Percentiles rank a stretch among this genome's conserved stretches.
These are phyloP conservation scores for Drosophila insularis DNA, from an alignment of 1,140 invertebrate genomes.

Conservation along the genomic window DNA sequence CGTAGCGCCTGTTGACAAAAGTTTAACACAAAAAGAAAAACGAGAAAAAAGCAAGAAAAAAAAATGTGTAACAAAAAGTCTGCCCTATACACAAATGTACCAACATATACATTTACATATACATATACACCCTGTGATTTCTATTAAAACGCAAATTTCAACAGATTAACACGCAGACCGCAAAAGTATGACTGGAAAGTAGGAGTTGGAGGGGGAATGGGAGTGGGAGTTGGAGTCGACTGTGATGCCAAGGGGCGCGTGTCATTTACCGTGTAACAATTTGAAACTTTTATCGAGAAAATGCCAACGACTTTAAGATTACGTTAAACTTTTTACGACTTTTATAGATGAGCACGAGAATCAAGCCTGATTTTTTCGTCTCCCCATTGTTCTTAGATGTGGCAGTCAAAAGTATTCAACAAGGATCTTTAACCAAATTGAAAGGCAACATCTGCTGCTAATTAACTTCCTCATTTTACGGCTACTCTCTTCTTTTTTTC, in stretches of 20 bases:
- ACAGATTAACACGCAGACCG: slow-evolving; percentile 68
- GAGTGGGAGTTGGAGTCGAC: neutral
- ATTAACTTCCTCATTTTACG: slow-evolving; percentile 66
- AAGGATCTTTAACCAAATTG: slow-evolving; percentile 51
- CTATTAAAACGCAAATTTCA: slow-evolving; percentile 78
- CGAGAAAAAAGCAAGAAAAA: slow-evolving; percentile 30
- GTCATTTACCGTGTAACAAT: slow-evolving; percentile 76
- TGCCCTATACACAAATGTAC: no score
- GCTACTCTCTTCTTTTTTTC: neutral
- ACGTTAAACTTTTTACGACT: slow-evolving; percentile 77
- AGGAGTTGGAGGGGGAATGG: no score
- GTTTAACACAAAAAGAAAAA: neutral
- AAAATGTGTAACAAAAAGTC: slow-evolving; percentile 17
- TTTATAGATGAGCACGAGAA: slow-evolving; percentile 44
- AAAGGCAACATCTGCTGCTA: slow-evolving; percentile 59
- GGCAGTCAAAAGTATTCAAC: slow-evolving; percentile 36
- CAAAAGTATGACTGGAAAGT: neutral
- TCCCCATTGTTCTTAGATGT: slow-evolving; percentile 11
- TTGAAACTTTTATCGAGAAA: slow-evolving; percentile 72
- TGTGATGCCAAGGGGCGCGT: slow-evolving; percentile 30
- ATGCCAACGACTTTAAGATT: slow-evolving; percentile 60
- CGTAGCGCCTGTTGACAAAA: slow-evolving; percentile 40
- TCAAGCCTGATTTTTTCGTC: neutral
- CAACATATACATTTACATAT: neutral
- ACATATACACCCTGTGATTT: slow-evolving; percentile 47